Percentiles rank a stretch among this genome's conserved stretches.
phyloP scores from a whole-genome alignment of 2,113 vertebrate species.

The Butorides virescens region DNA sequence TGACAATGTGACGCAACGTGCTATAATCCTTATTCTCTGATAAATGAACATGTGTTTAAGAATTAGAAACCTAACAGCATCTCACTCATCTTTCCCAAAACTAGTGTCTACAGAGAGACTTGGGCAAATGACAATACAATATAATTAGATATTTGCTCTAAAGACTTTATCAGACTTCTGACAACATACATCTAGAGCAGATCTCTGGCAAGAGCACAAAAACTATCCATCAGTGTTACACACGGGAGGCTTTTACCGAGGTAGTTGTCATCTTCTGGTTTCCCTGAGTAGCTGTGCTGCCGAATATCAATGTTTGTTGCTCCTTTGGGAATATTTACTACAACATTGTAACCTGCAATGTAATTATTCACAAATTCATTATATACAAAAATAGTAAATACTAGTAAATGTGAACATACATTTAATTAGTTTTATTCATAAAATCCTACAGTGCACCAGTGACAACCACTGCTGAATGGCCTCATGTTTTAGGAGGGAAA shows the following conservation, averaged over 20 bases:
- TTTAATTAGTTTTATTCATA: background rate
- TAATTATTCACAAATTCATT: conserved; percentile 46
- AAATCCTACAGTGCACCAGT: background rate
- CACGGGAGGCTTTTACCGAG: conserved; percentile 82
- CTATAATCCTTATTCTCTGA: background rate
- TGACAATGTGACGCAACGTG: background rate
- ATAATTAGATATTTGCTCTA: background rate
- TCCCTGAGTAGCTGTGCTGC: conserved; percentile 95
- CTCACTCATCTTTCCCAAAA: background rate
- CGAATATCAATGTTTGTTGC: conserved; percentile 92
- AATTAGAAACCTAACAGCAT: background rate
- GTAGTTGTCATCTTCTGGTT: conserved; percentile 96
- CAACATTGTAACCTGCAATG: conserved; percentile 88
- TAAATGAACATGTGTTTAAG: background rate
- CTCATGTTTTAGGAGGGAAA: background rate
- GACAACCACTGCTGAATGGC: background rate
- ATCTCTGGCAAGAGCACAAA: background rate
- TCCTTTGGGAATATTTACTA: conserved; percentile 92
- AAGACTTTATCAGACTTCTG: background rate
- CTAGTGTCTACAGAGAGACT: background rate
- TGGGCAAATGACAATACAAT: background rate
- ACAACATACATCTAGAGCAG: background rate
- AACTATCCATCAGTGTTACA: background rate
- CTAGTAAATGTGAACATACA: background rate
- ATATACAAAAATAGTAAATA: background rate